Evolutionary conservation across 2,113 vertebrate species (phyloP).

Genomic region (Xiphophorus maculatus): DNA sequence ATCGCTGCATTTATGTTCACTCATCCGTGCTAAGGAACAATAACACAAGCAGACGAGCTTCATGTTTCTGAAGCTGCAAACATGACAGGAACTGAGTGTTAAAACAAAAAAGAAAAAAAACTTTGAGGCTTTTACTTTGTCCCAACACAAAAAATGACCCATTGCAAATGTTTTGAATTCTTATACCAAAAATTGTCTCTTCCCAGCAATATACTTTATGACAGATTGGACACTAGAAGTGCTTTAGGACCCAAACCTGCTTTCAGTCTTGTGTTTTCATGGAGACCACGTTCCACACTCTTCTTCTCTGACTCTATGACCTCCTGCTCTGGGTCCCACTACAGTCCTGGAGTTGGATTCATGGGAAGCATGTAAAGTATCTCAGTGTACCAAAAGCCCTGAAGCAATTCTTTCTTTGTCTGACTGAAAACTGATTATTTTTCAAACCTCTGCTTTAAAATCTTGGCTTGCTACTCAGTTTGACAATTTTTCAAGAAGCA

Average conservation of each 20-base stretch:
- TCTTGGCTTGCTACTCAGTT: background rate
- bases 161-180: slow-evolving; percentile 25
- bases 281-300: slow-evolving; percentile 52
- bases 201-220: slow-evolving; percentile 3
- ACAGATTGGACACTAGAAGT: slow-evolving; percentile 30
- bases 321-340: slow-evolving; percentile 36
- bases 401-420: slow-evolving; percentile 3
- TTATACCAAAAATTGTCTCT: slow-evolving; percentile 16
- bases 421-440: background rate
- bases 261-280: slow-evolving; percentile 47
- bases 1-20: background rate
- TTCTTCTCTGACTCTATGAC: slow-evolving; percentile 53
- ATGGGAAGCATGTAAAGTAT: background rate
- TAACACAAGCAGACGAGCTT: background rate
- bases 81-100: background rate
- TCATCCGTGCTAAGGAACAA: background rate
- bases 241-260: slow-evolving; percentile 54
- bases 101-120: background rate
- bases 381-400: background rate
- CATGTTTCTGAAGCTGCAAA: background rate
- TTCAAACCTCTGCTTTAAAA: slow-evolving; percentile 12
- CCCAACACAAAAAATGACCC: background rate
- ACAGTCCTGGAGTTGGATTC: slow-evolving; percentile 1
- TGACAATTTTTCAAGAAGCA: background rate
- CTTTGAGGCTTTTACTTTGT: background rate